Percentiles rank a stretch among this genome's conserved stretches.
Conservation (phyloP, 2,888 invertebrate genomes). For the Conchocele bisecta region DNA sequence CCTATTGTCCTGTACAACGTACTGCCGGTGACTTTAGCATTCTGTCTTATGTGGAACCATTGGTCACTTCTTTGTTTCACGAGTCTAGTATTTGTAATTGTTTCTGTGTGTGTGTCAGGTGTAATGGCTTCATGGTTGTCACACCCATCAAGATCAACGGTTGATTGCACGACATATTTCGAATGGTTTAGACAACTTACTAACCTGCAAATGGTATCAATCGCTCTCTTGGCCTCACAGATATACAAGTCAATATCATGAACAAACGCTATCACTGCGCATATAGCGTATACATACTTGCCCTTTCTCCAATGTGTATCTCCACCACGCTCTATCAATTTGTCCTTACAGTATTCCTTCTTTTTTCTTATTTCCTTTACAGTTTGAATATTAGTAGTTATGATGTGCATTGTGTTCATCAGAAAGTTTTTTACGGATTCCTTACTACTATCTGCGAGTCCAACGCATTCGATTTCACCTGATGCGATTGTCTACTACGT, state of each 20-base stretch:
- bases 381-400: neutral
- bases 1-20: constrained; percentile 27
- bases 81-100: neutral
- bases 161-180: neutral
- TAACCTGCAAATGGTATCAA: neutral
- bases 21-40: constrained; percentile 36
- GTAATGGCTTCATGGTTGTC: neutral
- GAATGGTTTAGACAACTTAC: constrained; percentile 1
- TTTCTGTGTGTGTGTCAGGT: neutral
- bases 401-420: neutral
- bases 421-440: neutral
- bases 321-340: constrained; percentile 24
- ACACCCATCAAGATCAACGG: neutral
- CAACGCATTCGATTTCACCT: too few relatives aligned
- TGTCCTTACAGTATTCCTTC: constrained; percentile 30
- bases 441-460: too few relatives aligned
- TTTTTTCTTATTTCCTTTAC: constrained; percentile 9
- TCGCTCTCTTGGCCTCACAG: neutral
- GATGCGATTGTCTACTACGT: neutral
- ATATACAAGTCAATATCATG: constrained; percentile 15
- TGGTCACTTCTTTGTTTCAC: constrained; percentile 22
- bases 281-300: constrained; percentile 10
- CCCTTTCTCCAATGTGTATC: constrained; percentile 15
- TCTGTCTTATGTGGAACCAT: constrained; percentile 22
- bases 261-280: constrained; percentile 14